A percentile compares a stretch with the other conserved stretches of the same genome.
These are phyloP conservation scores for Sorex fumeus DNA, from an alignment of 2,113 vertebrate species.

Conservation along the genomic window DNA sequence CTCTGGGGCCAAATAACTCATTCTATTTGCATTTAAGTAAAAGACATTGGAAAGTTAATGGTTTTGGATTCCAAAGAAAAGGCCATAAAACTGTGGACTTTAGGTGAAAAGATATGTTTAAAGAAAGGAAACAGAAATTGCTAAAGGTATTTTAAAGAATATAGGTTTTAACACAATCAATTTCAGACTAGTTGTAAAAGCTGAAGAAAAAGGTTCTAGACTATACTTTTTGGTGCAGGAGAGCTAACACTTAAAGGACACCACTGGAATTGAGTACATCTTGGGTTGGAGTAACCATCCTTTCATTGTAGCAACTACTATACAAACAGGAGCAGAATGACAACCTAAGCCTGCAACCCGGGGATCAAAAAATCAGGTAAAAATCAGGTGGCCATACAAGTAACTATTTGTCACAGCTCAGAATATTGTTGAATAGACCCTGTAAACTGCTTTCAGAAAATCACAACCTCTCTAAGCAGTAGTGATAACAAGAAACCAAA, in stretches of 20 bases:
- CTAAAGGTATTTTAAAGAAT: conserved; percentile 48
- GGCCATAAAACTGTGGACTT: conserved; percentile 26
- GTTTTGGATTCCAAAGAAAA: background rate
- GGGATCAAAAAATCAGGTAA: background rate
- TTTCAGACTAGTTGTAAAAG: background rate
- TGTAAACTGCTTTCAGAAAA: background rate
- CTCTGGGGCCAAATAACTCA: background rate
- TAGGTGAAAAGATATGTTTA: background rate
- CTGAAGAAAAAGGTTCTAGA: conserved; percentile 15
- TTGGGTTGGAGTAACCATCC: background rate
- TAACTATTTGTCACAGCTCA: background rate
- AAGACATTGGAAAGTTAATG: background rate
- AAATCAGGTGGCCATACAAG: background rate
- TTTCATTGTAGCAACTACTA: too few relatives aligned
- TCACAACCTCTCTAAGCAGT: background rate
- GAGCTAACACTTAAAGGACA: background rate
- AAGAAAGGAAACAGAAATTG: background rate
- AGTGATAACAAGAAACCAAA: background rate
- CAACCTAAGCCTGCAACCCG: background rate
- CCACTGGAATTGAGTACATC: background rate
- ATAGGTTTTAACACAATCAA: conserved; percentile 28
- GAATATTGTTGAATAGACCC: background rate
- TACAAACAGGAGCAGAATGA: background rate
- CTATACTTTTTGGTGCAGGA: background rate
- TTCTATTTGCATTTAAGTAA: background rate